Conservation (phyloP, 2,888 invertebrate species). For the Dorcus hopei region DNA sequence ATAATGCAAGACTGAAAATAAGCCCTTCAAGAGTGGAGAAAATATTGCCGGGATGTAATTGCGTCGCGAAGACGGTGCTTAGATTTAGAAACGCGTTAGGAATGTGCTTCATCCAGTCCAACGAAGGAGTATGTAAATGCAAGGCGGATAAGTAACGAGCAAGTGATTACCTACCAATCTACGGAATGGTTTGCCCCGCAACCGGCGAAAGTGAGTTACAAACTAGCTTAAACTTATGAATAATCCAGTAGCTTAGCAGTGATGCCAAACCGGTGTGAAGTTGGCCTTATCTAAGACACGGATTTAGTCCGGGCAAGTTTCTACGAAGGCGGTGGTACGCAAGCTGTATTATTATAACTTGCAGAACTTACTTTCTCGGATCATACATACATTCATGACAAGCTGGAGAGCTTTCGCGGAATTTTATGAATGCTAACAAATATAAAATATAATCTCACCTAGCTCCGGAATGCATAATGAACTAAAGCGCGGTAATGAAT, state of each 20-base stretch:
- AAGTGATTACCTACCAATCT: slow-evolving; percentile 48
- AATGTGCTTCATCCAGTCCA: too few species aligned
- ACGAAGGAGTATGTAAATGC: slow-evolving; percentile 21
- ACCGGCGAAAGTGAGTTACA: slow-evolving; percentile 44
- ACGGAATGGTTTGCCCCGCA: slow-evolving; percentile 37
- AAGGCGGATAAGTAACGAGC: slow-evolving; percentile 42
- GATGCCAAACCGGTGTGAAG: slow-evolving; percentile 46
- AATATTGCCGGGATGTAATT: too few species aligned
- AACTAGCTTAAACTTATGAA: slow-evolving; percentile 48
- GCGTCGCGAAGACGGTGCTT: too few species aligned
- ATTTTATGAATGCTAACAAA: slow-evolving; percentile 35
- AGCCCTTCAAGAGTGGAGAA: too few species aligned
- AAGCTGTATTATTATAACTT: slow-evolving; percentile 46
- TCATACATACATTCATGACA: slow-evolving; percentile 47
- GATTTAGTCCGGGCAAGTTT: slow-evolving; percentile 45
- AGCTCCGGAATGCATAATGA: neutral
- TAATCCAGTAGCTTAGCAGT: slow-evolving; percentile 47
- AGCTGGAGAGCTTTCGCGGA: slow-evolving; percentile 27
- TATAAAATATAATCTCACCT: slow-evolving; percentile 25
- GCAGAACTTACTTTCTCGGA: slow-evolving; percentile 36
- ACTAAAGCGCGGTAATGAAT: slow-evolving; percentile 10
- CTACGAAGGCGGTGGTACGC: slow-evolving; percentile 30
- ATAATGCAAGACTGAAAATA: slow-evolving; percentile 23
- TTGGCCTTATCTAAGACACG: slow-evolving; percentile 46
- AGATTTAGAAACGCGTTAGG: too few species aligned